A percentile compares a stretch with the other conserved stretches of the same genome.
These are phyloP conservation scores for Callochromis pleurospilus DNA, from an alignment of 2,113 vertebrate genomes.

Conservation along the genomic window DNA sequence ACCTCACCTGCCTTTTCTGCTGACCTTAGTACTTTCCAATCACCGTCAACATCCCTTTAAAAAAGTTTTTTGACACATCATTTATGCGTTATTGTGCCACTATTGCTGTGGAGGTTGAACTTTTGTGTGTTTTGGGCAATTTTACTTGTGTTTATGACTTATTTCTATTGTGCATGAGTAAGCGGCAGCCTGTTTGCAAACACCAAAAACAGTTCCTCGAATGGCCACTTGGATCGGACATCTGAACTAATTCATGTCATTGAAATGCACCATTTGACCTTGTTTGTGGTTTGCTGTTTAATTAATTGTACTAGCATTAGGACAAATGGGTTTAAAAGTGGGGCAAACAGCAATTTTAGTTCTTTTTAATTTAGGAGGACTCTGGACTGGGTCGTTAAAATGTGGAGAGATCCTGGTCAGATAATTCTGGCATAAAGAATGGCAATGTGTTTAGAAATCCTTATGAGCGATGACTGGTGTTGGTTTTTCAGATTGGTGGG, in stretches of 20 bases:
- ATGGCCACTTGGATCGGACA: not conserved
- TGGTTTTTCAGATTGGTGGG: not conserved
- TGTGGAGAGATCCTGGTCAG: not conserved
- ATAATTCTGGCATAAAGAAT: not conserved
- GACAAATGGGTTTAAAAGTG: not conserved
- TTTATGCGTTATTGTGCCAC: not conserved
- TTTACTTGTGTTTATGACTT: not conserved
- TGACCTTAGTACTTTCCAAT: not conserved
- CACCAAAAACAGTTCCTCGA: not conserved
- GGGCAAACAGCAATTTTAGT: not conserved
- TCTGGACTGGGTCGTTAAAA: not conserved
- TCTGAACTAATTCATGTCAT: not conserved
- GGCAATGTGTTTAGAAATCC: not conserved
- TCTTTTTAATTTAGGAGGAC: not conserved
- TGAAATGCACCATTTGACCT: not conserved
- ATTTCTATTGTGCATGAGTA: not conserved
- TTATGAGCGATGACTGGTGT: not conserved
- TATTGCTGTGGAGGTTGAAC: not conserved
- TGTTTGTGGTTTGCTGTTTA: not conserved
- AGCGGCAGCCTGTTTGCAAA: not conserved
- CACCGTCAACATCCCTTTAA: not conserved
- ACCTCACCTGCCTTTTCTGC: not conserved
- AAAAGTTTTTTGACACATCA: not conserved
- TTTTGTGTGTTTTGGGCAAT: not conserved
- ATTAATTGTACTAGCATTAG: not conserved